These are phyloP conservation scores for Scelioninae gen. 1 DNA, from an alignment of 2,888 invertebrate genomes.

Conservation along the genomic window DNA sequence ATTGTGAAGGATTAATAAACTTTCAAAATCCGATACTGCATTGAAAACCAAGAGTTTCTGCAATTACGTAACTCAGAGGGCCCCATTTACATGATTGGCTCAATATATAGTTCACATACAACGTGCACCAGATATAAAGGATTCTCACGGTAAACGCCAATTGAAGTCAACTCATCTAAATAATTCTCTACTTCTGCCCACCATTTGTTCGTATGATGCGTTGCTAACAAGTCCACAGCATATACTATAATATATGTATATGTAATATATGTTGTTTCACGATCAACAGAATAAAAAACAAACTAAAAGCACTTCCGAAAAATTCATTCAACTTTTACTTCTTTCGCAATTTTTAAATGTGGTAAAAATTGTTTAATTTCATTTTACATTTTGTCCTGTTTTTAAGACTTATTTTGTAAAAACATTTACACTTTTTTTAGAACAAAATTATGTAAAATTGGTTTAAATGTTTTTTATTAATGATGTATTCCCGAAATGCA, in stretches of 20 bases:
- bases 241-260: not conserved
- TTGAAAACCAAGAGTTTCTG: slow-evolving; percentile 38
- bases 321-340: no score
- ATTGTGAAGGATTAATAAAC: slow-evolving; percentile 9
- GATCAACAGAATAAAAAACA: not conserved
- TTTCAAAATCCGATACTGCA: slow-evolving; percentile 26
- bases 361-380: no score
- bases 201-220: slow-evolving; percentile 70
- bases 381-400: no score
- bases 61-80: slow-evolving; percentile 73
- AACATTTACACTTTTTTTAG: no score
- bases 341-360: no score
- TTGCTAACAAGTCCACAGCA: slow-evolving; percentile 35
- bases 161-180: slow-evolving; percentile 84
- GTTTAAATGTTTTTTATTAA: no score
- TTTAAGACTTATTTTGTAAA: no score
- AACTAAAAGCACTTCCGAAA: no score
- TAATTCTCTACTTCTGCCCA: slow-evolving; percentile 78
- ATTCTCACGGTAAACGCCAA: slow-evolving; percentile 83
- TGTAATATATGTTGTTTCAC: not conserved
- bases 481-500: not conserved
- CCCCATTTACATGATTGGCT: slow-evolving; percentile 77
- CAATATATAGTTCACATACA: slow-evolving; percentile 71
- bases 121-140: slow-evolving; percentile 78
- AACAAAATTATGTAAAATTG: no score